Evolutionary conservation across 1,140 invertebrate genomes (phyloP), one percentile per base, ranked within the genome.

Genomic region (Magallana angulata): DNA sequence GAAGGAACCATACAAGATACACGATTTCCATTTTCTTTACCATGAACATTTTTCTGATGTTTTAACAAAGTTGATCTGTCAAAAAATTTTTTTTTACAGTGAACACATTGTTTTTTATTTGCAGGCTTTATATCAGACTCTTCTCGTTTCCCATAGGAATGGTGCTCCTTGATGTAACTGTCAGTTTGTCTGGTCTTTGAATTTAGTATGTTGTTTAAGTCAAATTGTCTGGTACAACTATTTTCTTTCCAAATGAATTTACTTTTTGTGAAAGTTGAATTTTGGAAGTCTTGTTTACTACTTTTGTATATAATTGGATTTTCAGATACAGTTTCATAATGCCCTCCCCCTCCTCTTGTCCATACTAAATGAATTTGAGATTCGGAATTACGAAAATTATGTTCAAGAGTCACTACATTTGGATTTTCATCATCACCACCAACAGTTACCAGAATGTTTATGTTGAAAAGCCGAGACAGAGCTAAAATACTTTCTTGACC

Each of bases 361-460:
- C 71, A 80, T n/a, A 80, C 71, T 12, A 80, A 11, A 11, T 68
- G 5, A 68, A 68, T 82, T 18, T 12, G n/a, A 16, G 16, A 24
- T n/a, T 56, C 80, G 11, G 80, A 82, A 57, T 57, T 57, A 7
- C n/a, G 57, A 57, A 5, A 82, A 82, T 57, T 82, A 11, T 82
- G 80, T 57, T 82, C 57, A 48, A 56, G 56, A 16, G 57, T 82
- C 2, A 9, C 30, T 14, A 16, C 80, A 14, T 57, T 9, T 57
- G 12, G 57, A 82, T 36, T 82, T 57, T 82, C 30, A 57, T 16
- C 36, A 57, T 82, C 80, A 14, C 80, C 36, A 48, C 80, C 80
- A 82, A 56, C 30, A 12, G 80, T 82, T 82, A 81, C 80, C 18
- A 81, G 56, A 14, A 81, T 81, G 24, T 81, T 81, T 56, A 81